Percentiles rank a stretch among this genome's conserved stretches.
phyloP scores from a whole-genome alignment of 92 coral and sea anemone genomes.

The Paragorgia papillata region DNA sequence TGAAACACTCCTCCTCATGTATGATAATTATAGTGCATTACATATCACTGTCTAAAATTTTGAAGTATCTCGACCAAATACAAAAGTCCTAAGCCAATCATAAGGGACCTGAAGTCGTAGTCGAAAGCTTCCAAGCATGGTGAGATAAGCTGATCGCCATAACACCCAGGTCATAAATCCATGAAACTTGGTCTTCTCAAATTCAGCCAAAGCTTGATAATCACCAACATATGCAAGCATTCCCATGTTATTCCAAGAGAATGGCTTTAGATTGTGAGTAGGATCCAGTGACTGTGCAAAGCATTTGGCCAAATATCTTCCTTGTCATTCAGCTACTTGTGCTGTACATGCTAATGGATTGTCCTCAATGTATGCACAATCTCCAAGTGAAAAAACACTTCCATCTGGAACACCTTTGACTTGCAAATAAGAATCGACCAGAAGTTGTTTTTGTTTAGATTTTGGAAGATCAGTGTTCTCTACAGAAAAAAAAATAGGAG shows the following conservation, averaged over 20 bases:
- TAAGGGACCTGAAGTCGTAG: conserved; percentile 93
- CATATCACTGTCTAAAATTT: conserved; percentile 80
- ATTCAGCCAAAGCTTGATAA: conserved; percentile 89
- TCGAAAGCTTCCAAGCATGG: conserved; percentile 94
- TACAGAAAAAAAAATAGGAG: conserved; percentile 14
- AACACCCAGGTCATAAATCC: conserved; percentile 96
- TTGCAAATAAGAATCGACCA: conserved; percentile 70
- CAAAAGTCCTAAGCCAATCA: conserved; percentile 95
- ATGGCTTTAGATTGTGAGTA: conserved; percentile 61
- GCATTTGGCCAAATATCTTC: conserved; percentile 80
- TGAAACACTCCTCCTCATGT: too few relatives aligned
- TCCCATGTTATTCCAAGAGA: conserved; percentile 86
- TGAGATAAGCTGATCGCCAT: conserved; percentile 96
- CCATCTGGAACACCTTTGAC: conserved; percentile 76
- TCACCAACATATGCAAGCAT: conserved; percentile 97
- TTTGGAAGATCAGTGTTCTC: conserved; percentile 85
- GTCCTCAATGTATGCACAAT: conserved; percentile 82
- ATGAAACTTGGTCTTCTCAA: conserved; percentile 81
- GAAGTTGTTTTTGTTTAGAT: conserved; percentile 76
- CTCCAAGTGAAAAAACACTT: conserved; percentile 82
- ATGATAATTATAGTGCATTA: too few relatives aligned
- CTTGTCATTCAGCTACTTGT: conserved; percentile 94
- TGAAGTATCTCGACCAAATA: conserved; percentile 94
- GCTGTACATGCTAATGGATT: conserved; percentile 92
- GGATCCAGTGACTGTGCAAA: conserved; percentile 53